These are phyloP conservation scores for Helicoverpa assulta DNA, from an alignment of 2,888 invertebrate genomes.

Conservation along the genomic window DNA sequence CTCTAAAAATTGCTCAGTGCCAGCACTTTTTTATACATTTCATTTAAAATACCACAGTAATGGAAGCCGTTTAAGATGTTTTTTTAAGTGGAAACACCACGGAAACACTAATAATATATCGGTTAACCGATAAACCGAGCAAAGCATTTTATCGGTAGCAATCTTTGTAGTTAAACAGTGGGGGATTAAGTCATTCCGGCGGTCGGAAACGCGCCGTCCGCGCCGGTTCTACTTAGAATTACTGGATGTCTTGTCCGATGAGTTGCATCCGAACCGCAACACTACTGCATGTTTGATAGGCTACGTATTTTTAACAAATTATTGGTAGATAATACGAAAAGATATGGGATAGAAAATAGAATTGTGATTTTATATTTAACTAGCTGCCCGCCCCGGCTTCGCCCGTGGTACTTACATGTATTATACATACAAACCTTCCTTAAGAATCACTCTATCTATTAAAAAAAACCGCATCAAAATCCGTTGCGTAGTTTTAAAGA, in stretches of 20 bases:
- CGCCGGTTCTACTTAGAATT: conserved; percentile 70
- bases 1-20: not conserved
- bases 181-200: conserved; percentile 65
- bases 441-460: too few relatives aligned
- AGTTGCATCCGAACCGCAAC: conserved; percentile 67
- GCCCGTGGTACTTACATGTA: too few relatives aligned
- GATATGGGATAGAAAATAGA: not conserved
- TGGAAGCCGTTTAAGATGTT: not conserved
- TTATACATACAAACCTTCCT: too few relatives aligned
- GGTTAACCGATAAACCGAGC: conserved; percentile 38
- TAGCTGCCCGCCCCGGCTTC: too few relatives aligned
- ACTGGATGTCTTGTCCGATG: conserved; percentile 76
- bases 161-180: conserved; percentile 65
- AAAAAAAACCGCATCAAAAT: too few relatives aligned
- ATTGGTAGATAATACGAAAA: too few relatives aligned
- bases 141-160: conserved; percentile 55
- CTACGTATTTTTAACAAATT: not conserved
- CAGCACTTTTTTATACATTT: not conserved
- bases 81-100: not conserved
- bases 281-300: conserved; percentile 44
- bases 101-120: conserved; percentile 25
- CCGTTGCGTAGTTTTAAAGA: too few relatives aligned
- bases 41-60: not conserved
- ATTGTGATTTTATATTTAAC: not conserved
- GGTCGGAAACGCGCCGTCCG: conserved; percentile 70